These are phyloP conservation scores for Autographa gamma DNA, from an alignment of 2,888 invertebrate species.

Conservation along the genomic window DNA sequence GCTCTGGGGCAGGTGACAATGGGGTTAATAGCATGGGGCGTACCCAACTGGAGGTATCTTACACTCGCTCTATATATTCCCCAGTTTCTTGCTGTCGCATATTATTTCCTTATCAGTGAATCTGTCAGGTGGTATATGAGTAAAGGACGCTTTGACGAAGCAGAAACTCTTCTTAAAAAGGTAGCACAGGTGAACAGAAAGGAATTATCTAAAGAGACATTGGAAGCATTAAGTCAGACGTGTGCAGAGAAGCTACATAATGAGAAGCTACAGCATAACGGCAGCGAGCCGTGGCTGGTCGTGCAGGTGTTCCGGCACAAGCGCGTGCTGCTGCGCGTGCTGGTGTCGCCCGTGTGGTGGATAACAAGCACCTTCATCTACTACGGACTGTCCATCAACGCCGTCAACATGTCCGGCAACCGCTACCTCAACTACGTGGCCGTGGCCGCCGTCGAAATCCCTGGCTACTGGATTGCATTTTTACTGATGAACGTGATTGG, in stretches of 20 bases:
- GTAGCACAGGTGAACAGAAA: conserved; percentile 90
- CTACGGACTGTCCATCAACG: conserved; percentile 91
- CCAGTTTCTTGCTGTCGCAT: conserved; percentile 90
- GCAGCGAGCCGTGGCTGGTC: conserved; percentile 70
- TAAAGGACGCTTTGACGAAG: conserved; percentile 90
- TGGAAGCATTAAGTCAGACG: conserved; percentile 64
- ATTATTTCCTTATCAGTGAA: conserved; percentile 91
- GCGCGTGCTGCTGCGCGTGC: conserved; percentile 63
- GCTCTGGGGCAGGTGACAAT: conserved; percentile 91
- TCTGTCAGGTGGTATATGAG: conserved; percentile 93
- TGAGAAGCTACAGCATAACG: conserved; percentile 1
- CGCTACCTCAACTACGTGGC: conserved; percentile 90
- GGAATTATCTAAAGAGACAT: conserved; percentile 69
- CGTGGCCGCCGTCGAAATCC: conserved; percentile 90
- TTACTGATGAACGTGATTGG: conserved; percentile 89
- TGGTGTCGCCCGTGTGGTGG: conserved; percentile 89
- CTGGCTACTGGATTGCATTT: conserved; percentile 90
- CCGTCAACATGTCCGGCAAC: conserved; percentile 90
- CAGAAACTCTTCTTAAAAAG: conserved; percentile 89
- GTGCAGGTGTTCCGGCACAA: conserved; percentile 70
- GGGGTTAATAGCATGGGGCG: conserved; percentile 91
- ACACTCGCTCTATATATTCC: conserved; percentile 91
- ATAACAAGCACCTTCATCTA: conserved; percentile 91
- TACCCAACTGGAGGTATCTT: conserved; percentile 91
- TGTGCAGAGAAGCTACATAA: conserved; percentile 59